Evolutionary conservation across 2,888 invertebrate genomes (phyloP).

Genomic region (Leptinotarsa tumamoca): DNA sequence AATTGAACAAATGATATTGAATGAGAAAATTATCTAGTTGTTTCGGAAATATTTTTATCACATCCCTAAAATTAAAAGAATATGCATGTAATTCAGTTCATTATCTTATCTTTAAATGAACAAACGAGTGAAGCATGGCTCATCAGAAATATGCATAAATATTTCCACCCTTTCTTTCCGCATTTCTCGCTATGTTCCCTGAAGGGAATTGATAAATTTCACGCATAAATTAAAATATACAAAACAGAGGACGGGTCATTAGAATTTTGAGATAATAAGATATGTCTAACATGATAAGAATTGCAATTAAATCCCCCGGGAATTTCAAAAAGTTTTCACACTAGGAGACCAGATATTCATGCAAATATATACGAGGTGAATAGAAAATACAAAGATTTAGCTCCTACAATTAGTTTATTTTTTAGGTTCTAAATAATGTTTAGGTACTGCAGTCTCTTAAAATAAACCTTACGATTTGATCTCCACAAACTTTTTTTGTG

Average conservation of each 20-base stretch:
- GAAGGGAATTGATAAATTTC: conserved; percentile 62
- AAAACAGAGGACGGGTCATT: conserved; percentile 38
- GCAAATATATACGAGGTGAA: background rate
- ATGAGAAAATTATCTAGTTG: too few species aligned
- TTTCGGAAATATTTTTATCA: background rate
- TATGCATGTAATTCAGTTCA: conserved; percentile 30
- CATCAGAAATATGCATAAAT: conserved; percentile 39
- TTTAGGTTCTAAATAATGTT: too few species aligned
- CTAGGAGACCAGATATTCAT: background rate
- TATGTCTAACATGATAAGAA: conserved; percentile 29
- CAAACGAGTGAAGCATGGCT: conserved; percentile 23
- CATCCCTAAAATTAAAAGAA: background rate
- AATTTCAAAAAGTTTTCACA: conserved; percentile 8
- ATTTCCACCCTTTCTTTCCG: conserved; percentile 37
- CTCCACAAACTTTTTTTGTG: too few species aligned
- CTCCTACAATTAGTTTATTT: too few species aligned
- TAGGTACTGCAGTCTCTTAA: too few species aligned
- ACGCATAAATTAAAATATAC: conserved; percentile 54
- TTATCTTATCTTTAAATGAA: conserved; percentile 31
- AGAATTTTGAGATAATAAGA: conserved; percentile 38
- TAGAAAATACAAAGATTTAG: background rate
- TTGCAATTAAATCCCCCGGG: conserved; percentile 21
- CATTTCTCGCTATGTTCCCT: conserved; percentile 50
- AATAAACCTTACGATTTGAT: too few species aligned
- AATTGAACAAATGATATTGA: too few species aligned